These are phyloP conservation scores for Myopa tessellatipennis DNA, from an alignment of 2,888 invertebrate genomes.

Conservation along the genomic window DNA sequence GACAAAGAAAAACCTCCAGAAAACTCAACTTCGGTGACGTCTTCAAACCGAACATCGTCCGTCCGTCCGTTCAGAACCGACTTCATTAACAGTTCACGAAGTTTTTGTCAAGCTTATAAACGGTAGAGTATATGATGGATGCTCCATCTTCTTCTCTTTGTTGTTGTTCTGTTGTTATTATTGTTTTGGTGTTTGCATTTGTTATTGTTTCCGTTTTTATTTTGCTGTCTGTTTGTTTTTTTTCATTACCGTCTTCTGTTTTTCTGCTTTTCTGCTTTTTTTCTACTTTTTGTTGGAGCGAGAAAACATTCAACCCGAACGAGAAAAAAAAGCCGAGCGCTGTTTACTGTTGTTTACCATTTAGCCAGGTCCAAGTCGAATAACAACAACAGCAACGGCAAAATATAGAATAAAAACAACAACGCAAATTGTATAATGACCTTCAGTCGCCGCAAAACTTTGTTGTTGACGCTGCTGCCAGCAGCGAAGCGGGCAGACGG, in stretches of 20 bases:
- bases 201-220: neutral
- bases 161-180: neutral
- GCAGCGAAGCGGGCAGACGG: slow-evolving; percentile 38
- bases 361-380: slow-evolving; percentile 56
- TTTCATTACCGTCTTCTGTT: slow-evolving; percentile 22
- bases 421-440: slow-evolving; percentile 57
- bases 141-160: neutral
- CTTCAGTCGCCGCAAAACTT: slow-evolving; percentile 55
- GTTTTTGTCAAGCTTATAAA: slow-evolving; percentile 22
- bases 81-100: slow-evolving; percentile 34
- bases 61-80: neutral
- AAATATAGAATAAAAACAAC: neutral
- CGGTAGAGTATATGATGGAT: neutral
- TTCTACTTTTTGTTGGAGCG: neutral
- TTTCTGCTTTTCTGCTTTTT: neutral
- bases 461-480: slow-evolving; percentile 45
- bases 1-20: neutral
- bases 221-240: neutral
- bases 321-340: slow-evolving; percentile 46
- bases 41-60: neutral
- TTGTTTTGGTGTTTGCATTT: slow-evolving; percentile 10
- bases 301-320: neutral
- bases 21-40: neutral
- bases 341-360: slow-evolving; percentile 59
- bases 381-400: slow-evolving; percentile 50